Evolutionary conservation across 2,888 invertebrate genomes (phyloP).

Genomic region (Eumerus sabulonum): DNA sequence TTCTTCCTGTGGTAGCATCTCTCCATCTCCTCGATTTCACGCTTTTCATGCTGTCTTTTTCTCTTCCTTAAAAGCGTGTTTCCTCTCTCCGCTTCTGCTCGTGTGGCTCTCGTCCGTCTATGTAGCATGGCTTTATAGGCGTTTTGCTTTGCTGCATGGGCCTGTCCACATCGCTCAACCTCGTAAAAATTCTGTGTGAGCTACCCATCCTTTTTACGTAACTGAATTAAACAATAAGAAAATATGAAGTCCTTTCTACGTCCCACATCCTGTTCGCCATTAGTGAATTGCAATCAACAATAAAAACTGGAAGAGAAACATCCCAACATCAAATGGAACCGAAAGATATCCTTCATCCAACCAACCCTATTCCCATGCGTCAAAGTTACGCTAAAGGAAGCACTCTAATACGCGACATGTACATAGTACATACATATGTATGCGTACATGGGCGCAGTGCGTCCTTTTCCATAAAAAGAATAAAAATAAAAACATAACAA

Average conservation of each 20-base stretch:
- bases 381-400: constrained; percentile 33
- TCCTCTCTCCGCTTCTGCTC: too few species aligned
- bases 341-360: constrained; percentile 32
- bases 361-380: background rate
- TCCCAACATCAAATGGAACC: constrained; percentile 44
- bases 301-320: constrained; percentile 41
- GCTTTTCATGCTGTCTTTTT: too few species aligned
- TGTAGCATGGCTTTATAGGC: too few species aligned
- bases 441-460: constrained; percentile 5
- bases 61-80: too few species aligned
- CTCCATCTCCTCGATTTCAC: too few species aligned
- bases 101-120: too few species aligned
- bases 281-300: constrained; percentile 60
- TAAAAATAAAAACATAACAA: constrained; percentile 23
- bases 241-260: constrained; percentile 23
- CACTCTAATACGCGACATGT: background rate
- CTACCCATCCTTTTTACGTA: constrained; percentile 21
- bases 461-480: constrained; percentile 15
- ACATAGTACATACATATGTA: too few species aligned
- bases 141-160: too few species aligned
- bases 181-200: too few species aligned
- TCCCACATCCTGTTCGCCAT: constrained; percentile 22
- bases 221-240: constrained; percentile 41
- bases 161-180: too few species aligned
- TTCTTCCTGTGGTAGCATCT: too few species aligned